Conservation (phyloP, 2,888 invertebrate species). For the Halictus ligatus region DNA sequence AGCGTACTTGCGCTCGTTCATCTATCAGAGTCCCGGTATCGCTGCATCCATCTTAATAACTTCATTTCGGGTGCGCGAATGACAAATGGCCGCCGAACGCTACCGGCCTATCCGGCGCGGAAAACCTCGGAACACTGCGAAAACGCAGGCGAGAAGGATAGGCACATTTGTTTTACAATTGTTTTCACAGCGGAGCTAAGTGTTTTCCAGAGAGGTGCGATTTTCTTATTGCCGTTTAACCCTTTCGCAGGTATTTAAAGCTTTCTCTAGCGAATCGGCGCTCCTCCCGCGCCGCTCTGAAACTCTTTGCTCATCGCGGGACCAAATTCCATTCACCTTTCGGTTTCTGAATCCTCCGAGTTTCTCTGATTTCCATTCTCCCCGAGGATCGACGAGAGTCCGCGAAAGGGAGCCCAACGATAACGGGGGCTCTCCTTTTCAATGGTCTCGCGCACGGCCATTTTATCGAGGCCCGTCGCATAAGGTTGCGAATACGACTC, state of each 20-base stretch:
- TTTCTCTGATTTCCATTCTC: neutral
- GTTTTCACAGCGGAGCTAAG: too few species aligned
- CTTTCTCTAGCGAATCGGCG: neutral
- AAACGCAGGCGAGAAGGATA: neutral
- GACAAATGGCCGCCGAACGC: constrained; percentile 1
- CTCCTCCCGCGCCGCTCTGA: neutral
- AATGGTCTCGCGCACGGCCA: constrained; percentile 8
- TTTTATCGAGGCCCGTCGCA: constrained; percentile 2
- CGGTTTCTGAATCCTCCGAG: neutral
- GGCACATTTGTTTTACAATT: too few species aligned
- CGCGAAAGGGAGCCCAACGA: constrained; percentile 8
- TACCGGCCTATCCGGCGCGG: neutral
- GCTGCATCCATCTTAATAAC: constrained; percentile 24
- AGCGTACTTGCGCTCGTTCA: constrained; percentile 12
- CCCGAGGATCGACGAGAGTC: neutral
- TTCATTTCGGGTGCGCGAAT: neutral
- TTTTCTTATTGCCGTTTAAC: neutral
- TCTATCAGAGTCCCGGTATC: constrained; percentile 21
- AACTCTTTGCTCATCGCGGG: neutral
- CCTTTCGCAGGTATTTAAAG: neutral
- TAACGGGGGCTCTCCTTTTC: constrained; percentile 26
- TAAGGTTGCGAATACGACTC: constrained; percentile 16
- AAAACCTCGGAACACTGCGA: neutral
- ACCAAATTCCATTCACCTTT: neutral
- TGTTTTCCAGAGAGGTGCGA: neutral